Percentiles rank a stretch among this genome's conserved stretches.
These are phyloP conservation scores for Digitonthophagus gazella DNA, from an alignment of 2,888 invertebrate species.

Conservation along the genomic window DNA sequence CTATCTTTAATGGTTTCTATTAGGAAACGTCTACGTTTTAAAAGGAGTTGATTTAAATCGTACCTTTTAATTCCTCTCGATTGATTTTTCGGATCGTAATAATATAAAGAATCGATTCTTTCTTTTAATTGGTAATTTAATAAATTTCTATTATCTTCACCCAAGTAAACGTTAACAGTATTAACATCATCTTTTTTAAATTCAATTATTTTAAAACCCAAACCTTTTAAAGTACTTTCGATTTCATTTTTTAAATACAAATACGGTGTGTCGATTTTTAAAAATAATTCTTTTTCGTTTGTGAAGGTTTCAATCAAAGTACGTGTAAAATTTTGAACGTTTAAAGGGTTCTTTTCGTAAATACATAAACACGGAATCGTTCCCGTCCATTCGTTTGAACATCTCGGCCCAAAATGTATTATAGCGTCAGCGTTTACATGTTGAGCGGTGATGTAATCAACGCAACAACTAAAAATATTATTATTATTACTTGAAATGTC, in stretches of 20 bases:
- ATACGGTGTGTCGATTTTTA: slow-evolving; percentile 69
- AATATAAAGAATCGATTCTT: slow-evolving; percentile 39
- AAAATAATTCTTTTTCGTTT: slow-evolving; percentile 52
- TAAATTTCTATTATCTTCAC: slow-evolving; percentile 54
- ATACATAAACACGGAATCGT: slow-evolving; percentile 76
- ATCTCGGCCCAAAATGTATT: slow-evolving; percentile 89
- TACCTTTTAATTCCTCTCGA: slow-evolving; percentile 45
- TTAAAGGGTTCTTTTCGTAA: slow-evolving; percentile 62
- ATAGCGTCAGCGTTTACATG: slow-evolving; percentile 83
- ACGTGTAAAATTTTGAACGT: slow-evolving; percentile 51
- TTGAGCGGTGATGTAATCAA: slow-evolving; percentile 85
- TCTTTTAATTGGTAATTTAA: slow-evolving; percentile 51
- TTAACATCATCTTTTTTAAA: neutral
- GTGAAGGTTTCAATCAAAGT: slow-evolving; percentile 43
- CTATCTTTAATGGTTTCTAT: slow-evolving; percentile 93
- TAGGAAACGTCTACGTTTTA: slow-evolving; percentile 78
- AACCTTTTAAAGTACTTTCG: neutral
- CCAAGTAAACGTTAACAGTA: slow-evolving; percentile 49
- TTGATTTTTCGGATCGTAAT: slow-evolving; percentile 53
- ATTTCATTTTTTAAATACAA: slow-evolving; percentile 59
- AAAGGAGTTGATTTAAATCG: slow-evolving; percentile 57
- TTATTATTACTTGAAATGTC: slow-evolving; percentile 32
- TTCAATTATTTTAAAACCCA: neutral
- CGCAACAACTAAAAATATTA: slow-evolving; percentile 77
- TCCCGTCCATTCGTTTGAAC: slow-evolving; percentile 69